These are phyloP conservation scores for Myrmecophaga tridactyla DNA, from an alignment of 2,113 vertebrate species.

Conservation along the genomic window DNA sequence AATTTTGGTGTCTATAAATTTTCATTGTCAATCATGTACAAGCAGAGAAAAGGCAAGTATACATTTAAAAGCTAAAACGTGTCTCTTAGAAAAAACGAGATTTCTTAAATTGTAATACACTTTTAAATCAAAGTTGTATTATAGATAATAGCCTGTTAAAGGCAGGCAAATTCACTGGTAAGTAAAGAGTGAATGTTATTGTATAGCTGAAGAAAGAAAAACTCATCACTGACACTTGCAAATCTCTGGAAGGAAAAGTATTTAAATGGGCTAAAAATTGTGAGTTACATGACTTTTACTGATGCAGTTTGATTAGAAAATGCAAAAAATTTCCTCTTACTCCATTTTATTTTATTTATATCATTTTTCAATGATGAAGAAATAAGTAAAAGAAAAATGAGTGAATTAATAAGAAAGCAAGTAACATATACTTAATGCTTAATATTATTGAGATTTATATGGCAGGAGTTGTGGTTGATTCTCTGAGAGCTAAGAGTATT, in stretches of 20 bases:
- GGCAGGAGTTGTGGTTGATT: neutral
- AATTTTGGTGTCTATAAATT: neutral
- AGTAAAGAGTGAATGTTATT: neutral
- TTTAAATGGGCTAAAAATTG: neutral
- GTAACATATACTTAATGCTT: neutral
- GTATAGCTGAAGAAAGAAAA: neutral
- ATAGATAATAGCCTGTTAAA: neutral
- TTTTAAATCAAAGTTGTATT: neutral
- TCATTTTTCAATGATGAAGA: neutral
- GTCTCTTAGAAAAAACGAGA: neutral
- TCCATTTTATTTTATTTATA: slow-evolving; percentile 22
- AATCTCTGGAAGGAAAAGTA: neutral
- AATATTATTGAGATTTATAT: neutral
- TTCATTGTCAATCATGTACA: neutral
- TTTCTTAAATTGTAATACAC: neutral
- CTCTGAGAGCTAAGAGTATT: neutral
- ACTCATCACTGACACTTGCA: neutral
- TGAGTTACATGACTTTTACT: neutral
- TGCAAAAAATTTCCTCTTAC: neutral
- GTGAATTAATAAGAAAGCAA: neutral
- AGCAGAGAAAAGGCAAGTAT: neutral
- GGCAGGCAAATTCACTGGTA: neutral
- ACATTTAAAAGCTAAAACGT: neutral
- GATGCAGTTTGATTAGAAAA: neutral
- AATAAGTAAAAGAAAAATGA: neutral